Conservation (phyloP, 1,140 invertebrate species). For the Hycleus phaleratus region DNA sequence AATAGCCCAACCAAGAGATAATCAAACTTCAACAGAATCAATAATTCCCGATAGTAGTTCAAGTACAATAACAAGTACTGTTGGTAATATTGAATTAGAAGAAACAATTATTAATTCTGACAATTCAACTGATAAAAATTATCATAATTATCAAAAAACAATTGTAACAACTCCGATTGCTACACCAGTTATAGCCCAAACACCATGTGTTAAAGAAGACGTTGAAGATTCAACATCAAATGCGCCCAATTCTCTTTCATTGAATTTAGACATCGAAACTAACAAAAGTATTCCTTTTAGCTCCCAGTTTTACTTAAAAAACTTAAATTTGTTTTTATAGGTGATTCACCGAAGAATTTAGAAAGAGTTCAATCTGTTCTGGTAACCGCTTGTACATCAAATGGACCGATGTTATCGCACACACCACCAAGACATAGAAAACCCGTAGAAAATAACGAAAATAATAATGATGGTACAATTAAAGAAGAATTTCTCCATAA, state of each 20-base stretch:
- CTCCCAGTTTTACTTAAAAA: no score
- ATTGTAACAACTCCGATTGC: conserved; percentile 29
- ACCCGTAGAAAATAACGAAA: conserved; percentile 16
- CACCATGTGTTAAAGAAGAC: conserved; percentile 25
- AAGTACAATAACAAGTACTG: conserved; percentile 22
- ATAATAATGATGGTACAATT: conserved; percentile 16
- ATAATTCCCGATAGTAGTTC: conserved; percentile 34
- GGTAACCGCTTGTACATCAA: conserved; percentile 35
- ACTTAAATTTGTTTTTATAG: conserved; percentile 15
- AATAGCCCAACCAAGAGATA: conserved; percentile 34
- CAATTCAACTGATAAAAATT: conserved; percentile 22
- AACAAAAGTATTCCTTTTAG: conserved; percentile 5
- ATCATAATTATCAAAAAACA: conserved; percentile 26
- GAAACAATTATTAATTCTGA: conserved; percentile 14
- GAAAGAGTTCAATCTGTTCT: conserved; percentile 37
- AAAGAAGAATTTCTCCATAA: conserved; percentile 34
- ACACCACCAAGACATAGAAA: conserved; percentile 34
- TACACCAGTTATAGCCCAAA: conserved; percentile 37
- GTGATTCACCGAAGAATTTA: conserved; percentile 19
- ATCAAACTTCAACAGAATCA: conserved; percentile 21
- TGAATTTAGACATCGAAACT: background rate
- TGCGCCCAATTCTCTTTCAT: no score
- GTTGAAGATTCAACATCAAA: conserved; percentile 7
- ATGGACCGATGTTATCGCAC: conserved; percentile 38
- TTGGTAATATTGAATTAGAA: conserved; percentile 26